Evolutionary conservation across 1,140 invertebrate genomes (phyloP).

Genomic region (Drosophila erecta): DNA sequence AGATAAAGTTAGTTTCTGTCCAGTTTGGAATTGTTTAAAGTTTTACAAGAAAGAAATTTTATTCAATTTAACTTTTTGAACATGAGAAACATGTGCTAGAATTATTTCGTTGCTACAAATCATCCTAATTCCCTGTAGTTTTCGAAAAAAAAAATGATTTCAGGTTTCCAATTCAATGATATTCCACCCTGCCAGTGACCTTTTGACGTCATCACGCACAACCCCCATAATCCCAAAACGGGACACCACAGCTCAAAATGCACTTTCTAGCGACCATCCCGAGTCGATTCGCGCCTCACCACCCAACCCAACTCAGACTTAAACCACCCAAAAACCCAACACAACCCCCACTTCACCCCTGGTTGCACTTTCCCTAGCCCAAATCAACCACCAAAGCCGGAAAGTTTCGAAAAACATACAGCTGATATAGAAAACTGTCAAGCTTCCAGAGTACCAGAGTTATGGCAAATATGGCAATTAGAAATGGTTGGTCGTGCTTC

Average conservation of each 20-base stretch:
- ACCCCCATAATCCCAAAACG: conserved; percentile 39
- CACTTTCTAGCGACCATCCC: conserved; percentile 47
- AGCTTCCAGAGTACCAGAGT: conserved; percentile 34
- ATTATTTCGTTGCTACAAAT: neutral
- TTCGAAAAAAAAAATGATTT: neutral
- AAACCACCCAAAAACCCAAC: conserved; percentile 18
- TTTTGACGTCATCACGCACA: conserved; percentile 37
- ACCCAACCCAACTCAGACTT: conserved; percentile 23
- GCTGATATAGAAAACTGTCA: conserved; percentile 57
- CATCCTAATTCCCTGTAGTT: neutral
- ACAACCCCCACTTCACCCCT: conserved; percentile 6
- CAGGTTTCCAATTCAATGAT: conserved; percentile 6
- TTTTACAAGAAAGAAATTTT: too few relatives aligned
- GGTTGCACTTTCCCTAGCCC: conserved; percentile 60
- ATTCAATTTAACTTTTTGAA: too few relatives aligned
- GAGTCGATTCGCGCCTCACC: conserved; percentile 35
- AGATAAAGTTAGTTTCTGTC: too few relatives aligned
- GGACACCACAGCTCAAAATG: conserved; percentile 35
- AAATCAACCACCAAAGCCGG: conserved; percentile 61
- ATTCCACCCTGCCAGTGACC: conserved; percentile 36
- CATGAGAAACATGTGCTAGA: neutral
- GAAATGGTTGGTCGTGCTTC: neutral
- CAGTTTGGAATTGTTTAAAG: too few relatives aligned
- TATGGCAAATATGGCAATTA: conserved; percentile 55
- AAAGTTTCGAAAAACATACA: conserved; percentile 36